Percentiles rank a stretch among this genome's conserved stretches.
These are phyloP conservation scores for Jordanella pulchra DNA, from an alignment of 2,797 vertebrate species.

Conservation along the genomic window DNA sequence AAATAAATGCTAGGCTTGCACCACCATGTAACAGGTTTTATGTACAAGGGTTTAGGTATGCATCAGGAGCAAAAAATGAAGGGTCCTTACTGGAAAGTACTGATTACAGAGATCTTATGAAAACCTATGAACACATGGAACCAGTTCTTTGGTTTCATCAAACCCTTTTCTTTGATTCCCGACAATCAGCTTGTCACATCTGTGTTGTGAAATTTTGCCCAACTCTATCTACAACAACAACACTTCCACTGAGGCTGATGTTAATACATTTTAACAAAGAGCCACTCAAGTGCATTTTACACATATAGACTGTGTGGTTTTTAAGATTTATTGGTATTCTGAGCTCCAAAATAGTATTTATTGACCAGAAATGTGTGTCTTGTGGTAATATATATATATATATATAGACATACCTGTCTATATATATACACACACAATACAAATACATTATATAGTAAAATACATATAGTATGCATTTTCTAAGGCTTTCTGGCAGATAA, in stretches of 20 bases:
- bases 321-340: no score
- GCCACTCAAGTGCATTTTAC: no score
- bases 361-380: no score
- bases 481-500: slow-evolving; percentile 24
- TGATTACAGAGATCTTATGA: background rate
- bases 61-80: no score
- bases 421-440: no score
- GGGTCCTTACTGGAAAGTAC: background rate
- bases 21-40: background rate
- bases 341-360: no score
- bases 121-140: background rate
- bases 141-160: background rate
- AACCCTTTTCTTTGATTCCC: background rate
- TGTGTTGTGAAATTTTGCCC: background rate
- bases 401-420: no score
- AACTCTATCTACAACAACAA: background rate
- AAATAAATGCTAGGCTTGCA: background rate
- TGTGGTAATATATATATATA: no score
- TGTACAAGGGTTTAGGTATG: no score
- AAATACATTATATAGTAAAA: background rate
- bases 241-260: no score
- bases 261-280: no score
- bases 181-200: background rate
- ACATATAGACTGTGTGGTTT: no score
- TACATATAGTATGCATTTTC: background rate